phyloP scores from a whole-genome alignment of 1,140 invertebrate genomes.

The Drosophila funebris region DNA sequence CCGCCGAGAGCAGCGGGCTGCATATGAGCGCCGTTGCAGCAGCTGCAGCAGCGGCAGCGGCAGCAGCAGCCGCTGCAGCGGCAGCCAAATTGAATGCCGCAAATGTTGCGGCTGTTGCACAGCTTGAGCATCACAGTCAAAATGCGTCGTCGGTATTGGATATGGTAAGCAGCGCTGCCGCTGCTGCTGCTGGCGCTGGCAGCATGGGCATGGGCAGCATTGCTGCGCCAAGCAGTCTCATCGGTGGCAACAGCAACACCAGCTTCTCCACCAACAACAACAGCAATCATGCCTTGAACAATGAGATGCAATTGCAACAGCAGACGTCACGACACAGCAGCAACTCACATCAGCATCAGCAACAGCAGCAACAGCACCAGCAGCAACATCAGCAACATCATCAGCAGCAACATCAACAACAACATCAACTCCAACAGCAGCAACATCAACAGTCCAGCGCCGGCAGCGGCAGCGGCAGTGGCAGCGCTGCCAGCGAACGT shows the following conservation, averaged over 20 bases:
- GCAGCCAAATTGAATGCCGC: constrained; percentile 50
- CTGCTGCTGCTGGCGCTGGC: neutral
- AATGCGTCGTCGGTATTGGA: constrained; percentile 51
- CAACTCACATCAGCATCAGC: constrained; percentile 30
- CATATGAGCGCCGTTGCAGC: constrained; percentile 68
- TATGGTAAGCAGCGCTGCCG: constrained; percentile 43
- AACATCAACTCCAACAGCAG: constrained; percentile 24
- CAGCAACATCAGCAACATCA: constrained; percentile 34
- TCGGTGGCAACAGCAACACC: constrained; percentile 67
- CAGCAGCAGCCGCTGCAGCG: constrained; percentile 56
- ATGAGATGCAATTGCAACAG: constrained; percentile 7
- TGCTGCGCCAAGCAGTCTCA: constrained; percentile 41
- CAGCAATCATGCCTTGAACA: constrained; percentile 58
- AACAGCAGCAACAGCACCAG: constrained; percentile 20
- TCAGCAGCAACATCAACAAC: constrained; percentile 30
- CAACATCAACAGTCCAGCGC: constrained; percentile 30
- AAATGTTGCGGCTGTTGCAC: constrained; percentile 27
- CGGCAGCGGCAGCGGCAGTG: constrained; percentile 43
- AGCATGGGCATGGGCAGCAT: constrained; percentile 10
- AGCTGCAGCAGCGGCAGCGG: constrained; percentile 63
- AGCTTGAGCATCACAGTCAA: constrained; percentile 60
- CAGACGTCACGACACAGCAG: constrained; percentile 11
- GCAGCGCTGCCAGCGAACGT: constrained; percentile 65
- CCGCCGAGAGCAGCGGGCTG: constrained; percentile 52
- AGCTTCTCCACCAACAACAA: constrained; percentile 73